A percentile compares a stretch with the other conserved stretches of the same genome.
phyloP scores from a whole-genome alignment of 2,888 invertebrate genomes.

The Folsomia candida region DNA sequence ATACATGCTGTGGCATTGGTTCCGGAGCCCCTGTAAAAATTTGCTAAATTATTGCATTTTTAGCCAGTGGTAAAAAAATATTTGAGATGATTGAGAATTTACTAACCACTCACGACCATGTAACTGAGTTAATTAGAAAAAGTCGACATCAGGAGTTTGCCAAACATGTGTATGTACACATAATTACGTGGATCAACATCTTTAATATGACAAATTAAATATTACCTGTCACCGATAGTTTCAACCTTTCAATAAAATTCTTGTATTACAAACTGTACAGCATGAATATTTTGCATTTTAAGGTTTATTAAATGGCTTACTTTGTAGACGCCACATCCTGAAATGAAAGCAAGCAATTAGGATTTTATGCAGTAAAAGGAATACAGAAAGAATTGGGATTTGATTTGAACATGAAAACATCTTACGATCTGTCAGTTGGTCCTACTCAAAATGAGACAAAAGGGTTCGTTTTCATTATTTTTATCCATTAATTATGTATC shows the following conservation, averaged over 20 bases:
- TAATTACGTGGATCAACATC: neutral
- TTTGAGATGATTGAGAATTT: neutral
- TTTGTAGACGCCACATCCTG: slow-evolving; percentile 85
- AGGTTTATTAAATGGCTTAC: slow-evolving; percentile 58
- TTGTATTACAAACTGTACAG: neutral
- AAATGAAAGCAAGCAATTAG: too few relatives aligned
- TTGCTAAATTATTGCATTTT: too few relatives aligned
- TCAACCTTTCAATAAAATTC: slow-evolving; percentile 64
- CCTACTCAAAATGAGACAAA: too few relatives aligned
- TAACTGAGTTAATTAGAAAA: too few relatives aligned
- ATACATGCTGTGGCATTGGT: slow-evolving; percentile 61
- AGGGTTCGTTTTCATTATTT: too few relatives aligned
- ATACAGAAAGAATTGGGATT: too few relatives aligned
- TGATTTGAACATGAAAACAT: too few relatives aligned
- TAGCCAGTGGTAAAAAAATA: neutral
- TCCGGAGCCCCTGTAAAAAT: slow-evolving; percentile 66
- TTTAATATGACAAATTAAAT: slow-evolving; percentile 80
- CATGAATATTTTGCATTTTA: slow-evolving; percentile 53
- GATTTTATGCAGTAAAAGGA: too few relatives aligned
- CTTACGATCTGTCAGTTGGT: too few relatives aligned
- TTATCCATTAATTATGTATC: slow-evolving; percentile 24
- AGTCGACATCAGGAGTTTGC: too few relatives aligned
- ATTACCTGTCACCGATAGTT: slow-evolving; percentile 97
- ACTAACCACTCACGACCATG: slow-evolving; percentile 86
- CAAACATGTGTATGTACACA: neutral